Percentiles rank a stretch among this genome's conserved stretches.
These are phyloP conservation scores for Macaria notata DNA, from an alignment of 2,888 invertebrate genomes.

Conservation along the genomic window DNA sequence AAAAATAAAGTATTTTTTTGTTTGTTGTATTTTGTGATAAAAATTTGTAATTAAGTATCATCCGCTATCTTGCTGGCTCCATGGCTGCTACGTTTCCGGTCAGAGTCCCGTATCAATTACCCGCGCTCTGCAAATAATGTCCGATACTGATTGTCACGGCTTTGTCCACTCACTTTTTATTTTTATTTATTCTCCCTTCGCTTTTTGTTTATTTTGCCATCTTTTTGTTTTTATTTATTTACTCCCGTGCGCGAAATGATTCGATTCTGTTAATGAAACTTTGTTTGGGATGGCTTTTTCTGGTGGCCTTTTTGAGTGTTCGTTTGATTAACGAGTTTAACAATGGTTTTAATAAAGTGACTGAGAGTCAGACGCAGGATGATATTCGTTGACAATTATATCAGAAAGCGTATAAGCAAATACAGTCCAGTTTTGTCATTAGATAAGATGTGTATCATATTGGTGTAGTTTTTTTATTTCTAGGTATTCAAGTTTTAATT, in stretches of 20 bases:
- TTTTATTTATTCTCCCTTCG: constrained; percentile 23
- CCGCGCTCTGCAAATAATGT: constrained; percentile 63
- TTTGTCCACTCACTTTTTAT: constrained; percentile 44
- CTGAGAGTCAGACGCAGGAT: too few relatives aligned
- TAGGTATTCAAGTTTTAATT: too few relatives aligned
- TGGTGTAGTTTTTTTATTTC: too few relatives aligned
- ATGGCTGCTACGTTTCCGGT: constrained; percentile 42
- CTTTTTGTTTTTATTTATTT: constrained; percentile 22
- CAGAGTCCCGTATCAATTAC: constrained; percentile 71
- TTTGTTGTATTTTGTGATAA: too few relatives aligned
- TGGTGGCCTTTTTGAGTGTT: constrained; percentile 24
- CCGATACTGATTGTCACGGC: constrained; percentile 60
- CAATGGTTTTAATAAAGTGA: too few relatives aligned
- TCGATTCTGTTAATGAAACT: constrained; percentile 44
- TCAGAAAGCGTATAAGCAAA: too few relatives aligned
- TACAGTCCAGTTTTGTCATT: too few relatives aligned
- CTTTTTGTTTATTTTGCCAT: constrained; percentile 31
- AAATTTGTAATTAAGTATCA: too few relatives aligned
- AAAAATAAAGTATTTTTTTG: too few relatives aligned
- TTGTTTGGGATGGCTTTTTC: constrained; percentile 36
- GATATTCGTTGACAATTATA: too few relatives aligned
- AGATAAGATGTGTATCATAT: too few relatives aligned
- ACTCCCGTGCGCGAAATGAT: constrained; percentile 37
- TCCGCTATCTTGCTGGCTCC: constrained; percentile 41
- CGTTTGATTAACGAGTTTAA: constrained; percentile 15